phyloP scores from a whole-genome alignment of 1,140 invertebrate species.

The Drosophila equinoxialis region DNA sequence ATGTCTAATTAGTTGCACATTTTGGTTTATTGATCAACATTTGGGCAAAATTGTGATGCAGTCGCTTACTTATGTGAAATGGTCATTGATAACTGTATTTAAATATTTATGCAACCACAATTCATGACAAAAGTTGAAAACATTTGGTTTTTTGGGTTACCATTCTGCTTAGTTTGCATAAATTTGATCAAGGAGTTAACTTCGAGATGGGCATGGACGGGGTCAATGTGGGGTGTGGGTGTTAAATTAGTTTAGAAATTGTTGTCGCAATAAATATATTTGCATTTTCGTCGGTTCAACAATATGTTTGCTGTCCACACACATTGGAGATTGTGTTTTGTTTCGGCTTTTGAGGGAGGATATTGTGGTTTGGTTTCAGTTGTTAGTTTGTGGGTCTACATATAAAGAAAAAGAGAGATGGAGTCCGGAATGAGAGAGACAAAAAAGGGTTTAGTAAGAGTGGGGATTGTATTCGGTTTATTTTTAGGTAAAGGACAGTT shows the following conservation, averaged over 20 bases:
- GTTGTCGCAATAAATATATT: conserved; percentile 72
- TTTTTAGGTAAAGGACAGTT: conserved; percentile 8
- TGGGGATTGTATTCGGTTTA: background rate
- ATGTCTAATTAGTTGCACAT: conserved; percentile 8
- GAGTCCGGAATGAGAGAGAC: background rate
- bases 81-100: conserved; percentile 5
- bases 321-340: conserved; percentile 5
- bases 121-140: conserved; percentile 55
- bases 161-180: conserved; percentile 59
- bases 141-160: conserved; percentile 49
- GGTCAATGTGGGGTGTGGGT: background rate
- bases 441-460: background rate
- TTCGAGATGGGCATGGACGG: conserved; percentile 19
- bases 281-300: conserved; percentile 49
- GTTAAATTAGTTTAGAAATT: conserved; percentile 74
- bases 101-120: conserved; percentile 12
- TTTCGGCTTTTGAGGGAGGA: background rate
- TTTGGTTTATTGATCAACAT: conserved; percentile 4
- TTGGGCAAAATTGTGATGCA: background rate
- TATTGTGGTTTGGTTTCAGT: conserved; percentile 4
- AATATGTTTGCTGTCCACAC: conserved; percentile 46
- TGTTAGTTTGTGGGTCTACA: conserved; percentile 5
- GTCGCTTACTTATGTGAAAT: background rate
- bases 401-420: background rate
- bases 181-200: conserved; percentile 29